Evolutionary conservation across 2,113 vertebrate genomes (phyloP).

Genomic region (Spheniscus mendiculus): DNA sequence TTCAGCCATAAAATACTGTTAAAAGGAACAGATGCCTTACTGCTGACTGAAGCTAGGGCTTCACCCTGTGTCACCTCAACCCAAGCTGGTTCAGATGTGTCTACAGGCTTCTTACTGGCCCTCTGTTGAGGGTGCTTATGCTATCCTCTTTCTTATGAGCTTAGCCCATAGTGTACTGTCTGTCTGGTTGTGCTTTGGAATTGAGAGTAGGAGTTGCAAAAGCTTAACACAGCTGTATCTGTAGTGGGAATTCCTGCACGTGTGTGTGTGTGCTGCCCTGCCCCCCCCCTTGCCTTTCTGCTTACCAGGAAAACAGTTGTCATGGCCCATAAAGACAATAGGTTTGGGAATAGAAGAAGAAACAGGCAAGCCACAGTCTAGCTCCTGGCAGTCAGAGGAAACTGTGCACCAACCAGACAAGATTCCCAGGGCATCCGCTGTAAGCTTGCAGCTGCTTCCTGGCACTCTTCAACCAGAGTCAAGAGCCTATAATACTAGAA

Average conservation of each 20-base stretch:
- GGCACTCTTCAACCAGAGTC: neutral
- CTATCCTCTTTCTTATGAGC: neutral
- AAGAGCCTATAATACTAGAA: neutral
- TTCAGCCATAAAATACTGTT: neutral
- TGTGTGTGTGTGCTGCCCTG: neutral
- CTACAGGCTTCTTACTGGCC: neutral
- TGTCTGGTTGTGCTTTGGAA: neutral
- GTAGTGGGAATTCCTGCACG: accelerated
- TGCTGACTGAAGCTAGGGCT: neutral
- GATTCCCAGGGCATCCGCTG: neutral
- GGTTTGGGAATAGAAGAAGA: neutral
- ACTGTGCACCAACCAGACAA: neutral
- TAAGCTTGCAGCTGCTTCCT: neutral
- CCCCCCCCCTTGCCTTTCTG: neutral
- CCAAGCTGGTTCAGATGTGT: neutral
- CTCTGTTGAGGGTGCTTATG: neutral
- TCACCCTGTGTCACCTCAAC: neutral
- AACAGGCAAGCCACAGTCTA: neutral
- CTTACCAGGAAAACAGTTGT: neutral
- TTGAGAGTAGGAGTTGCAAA: neutral
- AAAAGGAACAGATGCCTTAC: neutral
- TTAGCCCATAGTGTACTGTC: neutral
- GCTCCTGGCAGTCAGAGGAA: neutral
- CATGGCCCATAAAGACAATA: neutral
- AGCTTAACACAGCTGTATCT: neutral